phyloP scores from a whole-genome alignment of 2,797 vertebrate species.

The Chanos chanos region DNA sequence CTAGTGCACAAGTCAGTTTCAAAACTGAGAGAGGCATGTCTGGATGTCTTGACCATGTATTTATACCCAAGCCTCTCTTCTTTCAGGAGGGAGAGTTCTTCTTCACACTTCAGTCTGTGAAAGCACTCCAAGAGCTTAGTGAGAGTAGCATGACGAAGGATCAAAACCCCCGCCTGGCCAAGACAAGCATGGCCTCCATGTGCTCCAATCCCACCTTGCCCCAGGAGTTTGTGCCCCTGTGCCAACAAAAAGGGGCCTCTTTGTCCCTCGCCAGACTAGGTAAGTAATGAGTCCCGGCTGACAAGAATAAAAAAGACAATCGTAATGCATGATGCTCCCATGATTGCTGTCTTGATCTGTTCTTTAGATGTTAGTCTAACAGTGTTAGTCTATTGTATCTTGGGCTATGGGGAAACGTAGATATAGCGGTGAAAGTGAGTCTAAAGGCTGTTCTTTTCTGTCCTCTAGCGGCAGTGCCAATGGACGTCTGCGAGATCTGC shows the following conservation, averaged over 20 bases:
- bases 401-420: neutral
- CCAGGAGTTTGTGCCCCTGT: constrained; percentile 67
- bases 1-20: no score
- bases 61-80: neutral
- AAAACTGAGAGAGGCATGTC: no score
- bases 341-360: neutral
- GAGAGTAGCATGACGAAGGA: constrained; percentile 21
- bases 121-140: constrained; percentile 64
- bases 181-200: constrained; percentile 43
- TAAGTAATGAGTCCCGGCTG: constrained; percentile 43
- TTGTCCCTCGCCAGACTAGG: constrained; percentile 65
- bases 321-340: neutral
- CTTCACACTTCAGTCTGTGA: constrained; percentile 69
- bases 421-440: no score
- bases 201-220: constrained; percentile 70
- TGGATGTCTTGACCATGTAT: no score
- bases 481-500: constrained; percentile 76
- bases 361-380: neutral
- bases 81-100: constrained; percentile 67
- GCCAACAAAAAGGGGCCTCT: constrained; percentile 56
- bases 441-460: constrained; percentile 22
- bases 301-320: neutral
- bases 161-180: constrained; percentile 53
- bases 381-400: neutral
- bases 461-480: constrained; percentile 55